A percentile compares a stretch with the other conserved stretches of the same genome.
Conservation (phyloP, 2,113 vertebrate genomes). For the Phyllostomus discolor region DNA sequence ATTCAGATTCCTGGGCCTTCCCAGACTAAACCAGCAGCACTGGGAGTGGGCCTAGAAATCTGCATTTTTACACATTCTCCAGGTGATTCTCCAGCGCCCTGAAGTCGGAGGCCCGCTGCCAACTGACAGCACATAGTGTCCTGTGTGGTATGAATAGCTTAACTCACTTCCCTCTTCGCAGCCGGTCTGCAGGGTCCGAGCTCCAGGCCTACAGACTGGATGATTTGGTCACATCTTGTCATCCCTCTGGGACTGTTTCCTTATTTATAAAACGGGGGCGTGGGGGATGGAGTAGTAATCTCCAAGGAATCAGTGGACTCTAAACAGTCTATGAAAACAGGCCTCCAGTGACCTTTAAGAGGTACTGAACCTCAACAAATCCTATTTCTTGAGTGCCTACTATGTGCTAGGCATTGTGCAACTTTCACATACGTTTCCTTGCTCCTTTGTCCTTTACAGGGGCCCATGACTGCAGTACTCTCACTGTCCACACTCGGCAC, state of each 20-base stretch:
- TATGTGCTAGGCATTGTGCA: neutral
- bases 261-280: neutral
- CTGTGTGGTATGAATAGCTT: neutral
- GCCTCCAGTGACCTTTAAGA: neutral
- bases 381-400: neutral
- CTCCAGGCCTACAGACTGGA: neutral
- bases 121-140: neutral
- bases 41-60: neutral
- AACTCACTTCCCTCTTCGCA: neutral
- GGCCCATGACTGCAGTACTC: neutral
- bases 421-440: neutral
- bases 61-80: neutral
- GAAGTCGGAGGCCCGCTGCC: neutral
- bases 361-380: conserved; percentile 9
- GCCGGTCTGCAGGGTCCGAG: neutral
- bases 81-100: neutral
- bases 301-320: neutral
- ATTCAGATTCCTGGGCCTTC: neutral
- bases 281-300: neutral
- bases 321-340: neutral
- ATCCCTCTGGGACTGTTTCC: neutral
- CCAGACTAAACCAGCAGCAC: neutral
- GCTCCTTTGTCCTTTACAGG: neutral
- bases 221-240: neutral
- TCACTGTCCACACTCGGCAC: neutral